Conservation (phyloP, 2,113 vertebrate species). For the Vulpes lagopus region DNA sequence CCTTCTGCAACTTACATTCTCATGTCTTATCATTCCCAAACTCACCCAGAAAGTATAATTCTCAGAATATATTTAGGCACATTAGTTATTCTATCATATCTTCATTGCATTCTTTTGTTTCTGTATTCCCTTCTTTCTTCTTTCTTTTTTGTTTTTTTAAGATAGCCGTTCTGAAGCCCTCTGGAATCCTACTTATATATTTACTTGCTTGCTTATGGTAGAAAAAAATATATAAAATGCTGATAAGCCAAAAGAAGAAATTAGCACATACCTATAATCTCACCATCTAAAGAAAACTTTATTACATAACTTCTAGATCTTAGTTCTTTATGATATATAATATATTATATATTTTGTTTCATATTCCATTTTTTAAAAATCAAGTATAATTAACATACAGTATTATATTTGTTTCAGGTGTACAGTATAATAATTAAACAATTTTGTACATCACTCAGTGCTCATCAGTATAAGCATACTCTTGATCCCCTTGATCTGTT, state of each 20-base stretch:
- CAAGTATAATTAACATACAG: neutral
- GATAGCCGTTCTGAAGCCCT: neutral
- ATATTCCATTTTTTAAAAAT: neutral
- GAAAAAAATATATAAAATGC: neutral
- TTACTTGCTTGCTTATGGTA: slow-evolving; percentile 12
- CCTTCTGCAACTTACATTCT: neutral
- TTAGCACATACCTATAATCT: neutral
- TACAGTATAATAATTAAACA: neutral
- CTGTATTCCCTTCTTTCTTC: neutral
- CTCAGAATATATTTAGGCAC: neutral
- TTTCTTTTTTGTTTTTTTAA: neutral
- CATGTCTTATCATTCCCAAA: neutral
- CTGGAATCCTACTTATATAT: neutral
- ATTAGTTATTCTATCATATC: neutral
- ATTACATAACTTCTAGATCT: neutral
- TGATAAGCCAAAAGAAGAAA: neutral
- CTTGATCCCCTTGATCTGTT: neutral
- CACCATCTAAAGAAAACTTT: neutral
- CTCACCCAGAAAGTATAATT: neutral
- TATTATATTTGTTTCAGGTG: neutral
- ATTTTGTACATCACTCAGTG: neutral
- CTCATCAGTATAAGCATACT: neutral
- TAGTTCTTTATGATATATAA: neutral
- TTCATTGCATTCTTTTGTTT: neutral
- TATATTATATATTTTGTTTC: slow-evolving; percentile 52